Percentiles rank a stretch among this genome's conserved stretches.
Conservation (phyloP, 2,797 vertebrate species). For the Pampus argenteus region DNA sequence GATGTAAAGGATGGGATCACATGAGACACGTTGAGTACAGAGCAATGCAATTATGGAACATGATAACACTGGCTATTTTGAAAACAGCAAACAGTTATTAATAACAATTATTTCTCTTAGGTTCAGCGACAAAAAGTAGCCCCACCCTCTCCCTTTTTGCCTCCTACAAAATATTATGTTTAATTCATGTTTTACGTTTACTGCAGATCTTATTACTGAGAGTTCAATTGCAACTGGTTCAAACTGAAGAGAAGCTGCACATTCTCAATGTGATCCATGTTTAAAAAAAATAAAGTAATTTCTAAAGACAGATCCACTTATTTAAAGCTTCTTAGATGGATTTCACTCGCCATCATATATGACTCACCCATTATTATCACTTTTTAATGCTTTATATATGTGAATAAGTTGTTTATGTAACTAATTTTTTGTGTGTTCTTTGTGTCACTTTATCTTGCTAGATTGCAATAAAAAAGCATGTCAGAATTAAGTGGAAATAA, state of each 20-base stretch:
- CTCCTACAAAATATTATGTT: not conserved
- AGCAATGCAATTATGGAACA: not conserved
- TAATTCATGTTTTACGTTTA: not conserved
- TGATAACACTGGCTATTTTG: not conserved
- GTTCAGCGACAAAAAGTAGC: not conserved
- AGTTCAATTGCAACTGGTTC: not conserved
- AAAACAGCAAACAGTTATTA: not conserved
- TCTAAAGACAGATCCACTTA: not conserved
- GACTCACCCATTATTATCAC: not conserved
- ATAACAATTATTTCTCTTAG: not conserved
- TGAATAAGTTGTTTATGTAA: not conserved
- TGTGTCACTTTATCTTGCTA: not conserved
- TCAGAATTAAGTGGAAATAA: not conserved
- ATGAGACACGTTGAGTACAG: not conserved
- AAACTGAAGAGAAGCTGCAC: not conserved
- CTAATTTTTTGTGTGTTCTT: not conserved
- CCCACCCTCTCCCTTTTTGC: not conserved
- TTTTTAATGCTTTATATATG: not conserved
- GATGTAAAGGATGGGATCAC: not conserved
- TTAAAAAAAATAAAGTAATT: not conserved
- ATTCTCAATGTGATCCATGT: not conserved
- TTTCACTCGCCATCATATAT: not conserved
- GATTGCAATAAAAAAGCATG: not conserved
- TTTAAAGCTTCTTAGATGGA: not conserved
- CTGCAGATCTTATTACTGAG: not conserved